Conservation (phyloP, 1,140 invertebrate species). For the Microplitis demolitor region DNA sequence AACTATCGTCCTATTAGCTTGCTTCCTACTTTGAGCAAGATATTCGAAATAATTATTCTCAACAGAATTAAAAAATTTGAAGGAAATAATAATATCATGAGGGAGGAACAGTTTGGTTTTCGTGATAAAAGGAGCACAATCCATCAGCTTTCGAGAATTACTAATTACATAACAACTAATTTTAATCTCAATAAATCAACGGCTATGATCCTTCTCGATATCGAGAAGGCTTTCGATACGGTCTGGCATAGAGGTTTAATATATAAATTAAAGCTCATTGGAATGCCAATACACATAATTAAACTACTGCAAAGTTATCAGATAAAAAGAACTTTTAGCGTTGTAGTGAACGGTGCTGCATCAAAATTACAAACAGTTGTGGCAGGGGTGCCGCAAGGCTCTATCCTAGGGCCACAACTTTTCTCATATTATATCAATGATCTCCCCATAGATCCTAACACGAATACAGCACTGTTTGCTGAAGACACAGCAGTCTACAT, state of each 20-base stretch:
- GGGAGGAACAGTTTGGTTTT: conserved; percentile 46
- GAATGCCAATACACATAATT: conserved; percentile 28
- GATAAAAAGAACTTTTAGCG: conserved; percentile 5
- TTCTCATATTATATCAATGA: conserved; percentile 22
- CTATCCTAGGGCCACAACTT: conserved; percentile 4
- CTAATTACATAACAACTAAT: conserved; percentile 32
- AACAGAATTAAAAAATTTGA: not conserved
- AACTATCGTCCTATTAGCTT: conserved; percentile 17
- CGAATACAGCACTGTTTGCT: conserved; percentile 22
- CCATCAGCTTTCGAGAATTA: conserved; percentile 40
- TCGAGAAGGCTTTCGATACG: too few relatives aligned
- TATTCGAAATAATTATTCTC: not conserved
- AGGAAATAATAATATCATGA: not conserved
- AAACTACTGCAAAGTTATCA: conserved; percentile 32
- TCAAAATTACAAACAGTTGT: conserved; percentile 29
- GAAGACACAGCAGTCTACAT: conserved; percentile 28
- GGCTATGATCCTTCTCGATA: too few relatives aligned
- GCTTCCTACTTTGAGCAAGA: not conserved
- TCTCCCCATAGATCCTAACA: conserved; percentile 7
- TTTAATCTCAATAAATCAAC: conserved; percentile 18
- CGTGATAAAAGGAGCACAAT: conserved; percentile 35
- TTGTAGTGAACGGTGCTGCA: not conserved
- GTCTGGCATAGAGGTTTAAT: too few relatives aligned
- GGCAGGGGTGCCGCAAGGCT: conserved; percentile 33
- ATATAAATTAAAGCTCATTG: conserved; percentile 29